Evolutionary conservation across 2,888 invertebrate species (phyloP).

Genomic region (Macroteleia sp.): DNA sequence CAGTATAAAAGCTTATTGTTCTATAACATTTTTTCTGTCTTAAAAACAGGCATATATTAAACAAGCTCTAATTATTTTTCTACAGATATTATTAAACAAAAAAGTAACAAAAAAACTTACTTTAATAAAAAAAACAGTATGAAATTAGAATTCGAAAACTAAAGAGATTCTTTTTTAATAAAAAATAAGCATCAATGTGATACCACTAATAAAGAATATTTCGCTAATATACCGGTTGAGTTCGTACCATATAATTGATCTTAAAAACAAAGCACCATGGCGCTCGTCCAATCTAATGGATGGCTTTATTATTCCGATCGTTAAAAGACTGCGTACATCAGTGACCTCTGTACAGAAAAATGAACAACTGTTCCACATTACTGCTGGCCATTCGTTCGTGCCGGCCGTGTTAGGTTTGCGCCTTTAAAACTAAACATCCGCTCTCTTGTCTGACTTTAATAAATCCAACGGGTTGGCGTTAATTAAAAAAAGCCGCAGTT

Average conservation of each 20-base stretch:
- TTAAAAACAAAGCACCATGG: background rate
- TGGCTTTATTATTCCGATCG: slow-evolving; percentile 14
- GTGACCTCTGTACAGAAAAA: background rate
- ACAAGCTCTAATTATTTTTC: too few relatives aligned
- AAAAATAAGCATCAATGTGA: too few relatives aligned
- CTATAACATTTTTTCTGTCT: too few relatives aligned
- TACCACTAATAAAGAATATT: too few relatives aligned
- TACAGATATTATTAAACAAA: too few relatives aligned
- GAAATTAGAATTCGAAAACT: too few relatives aligned
- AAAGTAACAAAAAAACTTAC: too few relatives aligned
- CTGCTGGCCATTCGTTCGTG: background rate
- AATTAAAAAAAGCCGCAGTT: slow-evolving; percentile 22
- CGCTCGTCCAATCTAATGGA: slow-evolving; percentile 14
- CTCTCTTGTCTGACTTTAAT: slow-evolving; percentile 4
- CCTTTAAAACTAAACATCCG: slow-evolving; percentile 14
- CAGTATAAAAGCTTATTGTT: too few relatives aligned
- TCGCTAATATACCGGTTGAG: too few relatives aligned
- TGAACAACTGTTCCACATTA: slow-evolving; percentile 31
- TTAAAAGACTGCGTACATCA: background rate
- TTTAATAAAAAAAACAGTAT: too few relatives aligned
- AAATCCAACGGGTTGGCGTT: slow-evolving; percentile 17
- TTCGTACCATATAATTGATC: slow-evolving; percentile 21
- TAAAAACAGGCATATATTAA: too few relatives aligned
- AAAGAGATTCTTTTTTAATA: too few relatives aligned
- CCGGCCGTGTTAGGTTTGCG: slow-evolving; percentile 4